These are phyloP conservation scores for Melinaea menophilus DNA, from an alignment of 2,888 invertebrate genomes.

Conservation along the genomic window DNA sequence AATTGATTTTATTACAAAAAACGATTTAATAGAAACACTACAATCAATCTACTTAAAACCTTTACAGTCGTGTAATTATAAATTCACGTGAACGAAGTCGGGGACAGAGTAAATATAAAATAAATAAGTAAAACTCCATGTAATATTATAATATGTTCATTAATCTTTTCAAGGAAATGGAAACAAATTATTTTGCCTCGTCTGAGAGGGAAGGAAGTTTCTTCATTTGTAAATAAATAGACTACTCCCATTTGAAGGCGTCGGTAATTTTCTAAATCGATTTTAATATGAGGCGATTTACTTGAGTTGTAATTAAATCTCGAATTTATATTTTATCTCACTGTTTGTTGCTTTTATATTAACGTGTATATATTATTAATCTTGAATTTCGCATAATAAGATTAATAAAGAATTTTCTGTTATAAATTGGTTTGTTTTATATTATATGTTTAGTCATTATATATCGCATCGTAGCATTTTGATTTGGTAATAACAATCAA, in stretches of 20 bases:
- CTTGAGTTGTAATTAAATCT: slow-evolving; percentile 25
- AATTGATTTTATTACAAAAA: no score
- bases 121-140: neutral
- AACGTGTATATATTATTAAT: slow-evolving; percentile 15
- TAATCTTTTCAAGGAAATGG: slow-evolving; percentile 15
- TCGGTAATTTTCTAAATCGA: slow-evolving; percentile 29
- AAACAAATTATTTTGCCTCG: slow-evolving; percentile 21
- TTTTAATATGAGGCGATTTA: slow-evolving; percentile 27
- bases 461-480: no score
- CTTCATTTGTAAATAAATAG: slow-evolving; percentile 29
- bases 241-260: slow-evolving; percentile 19
- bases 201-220: slow-evolving; percentile 15
- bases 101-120: neutral
- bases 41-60: no score
- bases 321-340: slow-evolving; percentile 25
- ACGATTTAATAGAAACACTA: no score
- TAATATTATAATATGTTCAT: slow-evolving; percentile 4
- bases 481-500: no score
- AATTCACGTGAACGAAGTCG: neutral
- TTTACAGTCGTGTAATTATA: neutral
- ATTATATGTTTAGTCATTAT: no score
- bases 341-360: slow-evolving; percentile 19
- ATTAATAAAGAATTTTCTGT: neutral
- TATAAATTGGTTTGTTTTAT: neutral
- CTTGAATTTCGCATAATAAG: neutral